A percentile compares a stretch with the other conserved stretches of the same genome.
Conservation (phyloP, 2,113 vertebrate species). For the Plestiodon gilberti region DNA sequence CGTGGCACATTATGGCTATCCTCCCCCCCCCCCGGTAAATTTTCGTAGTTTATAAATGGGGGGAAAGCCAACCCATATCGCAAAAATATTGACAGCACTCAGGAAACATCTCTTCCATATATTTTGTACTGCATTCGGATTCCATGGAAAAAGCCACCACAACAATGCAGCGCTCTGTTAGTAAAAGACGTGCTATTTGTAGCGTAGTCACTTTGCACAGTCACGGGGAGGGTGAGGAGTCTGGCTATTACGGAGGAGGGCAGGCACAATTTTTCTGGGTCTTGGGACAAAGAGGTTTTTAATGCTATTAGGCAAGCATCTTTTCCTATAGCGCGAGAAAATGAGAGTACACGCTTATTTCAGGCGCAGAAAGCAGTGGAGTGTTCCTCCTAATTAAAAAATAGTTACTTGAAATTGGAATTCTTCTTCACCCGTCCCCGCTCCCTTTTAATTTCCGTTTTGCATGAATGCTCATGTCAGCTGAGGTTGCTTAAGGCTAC, state of each 20-base stretch:
- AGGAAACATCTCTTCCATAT: background rate
- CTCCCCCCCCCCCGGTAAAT: background rate
- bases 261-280: background rate
- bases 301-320: conserved; percentile 12
- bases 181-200: background rate
- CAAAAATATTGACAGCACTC: background rate
- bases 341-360: conserved; percentile 18
- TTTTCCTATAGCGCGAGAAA: background rate
- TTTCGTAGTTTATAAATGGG: background rate
- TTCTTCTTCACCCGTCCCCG: background rate
- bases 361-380: conserved; percentile 13
- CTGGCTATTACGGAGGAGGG: background rate
- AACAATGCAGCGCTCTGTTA: conserved; percentile 25
- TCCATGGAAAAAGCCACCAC: conserved; percentile 29
- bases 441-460: conserved; percentile 34
- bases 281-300: conserved; percentile 1
- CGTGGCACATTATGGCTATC: background rate
- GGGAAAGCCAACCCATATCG: background rate
- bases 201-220: background rate
- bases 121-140: conserved; percentile 29
- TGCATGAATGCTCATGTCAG: conserved; percentile 51
- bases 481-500: conserved; percentile 56
- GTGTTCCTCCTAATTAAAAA: conserved; percentile 37
- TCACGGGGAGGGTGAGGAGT: background rate
- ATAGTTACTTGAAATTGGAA: conserved; percentile 23